phyloP scores from a whole-genome alignment of 2,888 invertebrate species.

The Eupithecia subfuscata region DNA sequence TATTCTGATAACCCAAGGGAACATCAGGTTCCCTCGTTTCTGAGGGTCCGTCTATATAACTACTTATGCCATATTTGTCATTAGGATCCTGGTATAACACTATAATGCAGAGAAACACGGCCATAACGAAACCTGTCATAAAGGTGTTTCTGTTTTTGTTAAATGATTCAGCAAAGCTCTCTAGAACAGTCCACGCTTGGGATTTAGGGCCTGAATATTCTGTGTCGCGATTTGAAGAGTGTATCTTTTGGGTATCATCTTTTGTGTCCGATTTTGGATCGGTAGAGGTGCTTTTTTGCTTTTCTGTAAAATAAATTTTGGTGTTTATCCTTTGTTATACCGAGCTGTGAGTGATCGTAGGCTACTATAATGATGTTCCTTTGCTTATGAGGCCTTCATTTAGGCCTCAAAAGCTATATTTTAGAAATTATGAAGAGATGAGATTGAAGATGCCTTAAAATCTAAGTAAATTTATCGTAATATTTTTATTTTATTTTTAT shows the following conservation, averaged over 20 bases:
- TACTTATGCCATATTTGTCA: slow-evolving; percentile 49
- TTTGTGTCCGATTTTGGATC: slow-evolving; percentile 42
- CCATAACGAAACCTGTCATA: slow-evolving; percentile 59
- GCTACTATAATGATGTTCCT: not conserved
- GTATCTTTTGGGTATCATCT: slow-evolving; percentile 61
- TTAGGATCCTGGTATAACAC: slow-evolving; percentile 50
- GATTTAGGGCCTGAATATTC: slow-evolving; percentile 54
- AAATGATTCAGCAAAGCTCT: slow-evolving; percentile 63
- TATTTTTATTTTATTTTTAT: not conserved
- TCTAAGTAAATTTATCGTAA: not conserved
- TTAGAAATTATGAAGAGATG: not conserved
- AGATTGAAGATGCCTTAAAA: not conserved
- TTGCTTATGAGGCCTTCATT: not conserved
- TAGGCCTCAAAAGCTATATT: not conserved
- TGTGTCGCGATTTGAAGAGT: slow-evolving; percentile 68
- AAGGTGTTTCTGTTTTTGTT: slow-evolving; percentile 60
- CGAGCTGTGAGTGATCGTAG: not conserved
- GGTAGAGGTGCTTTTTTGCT: slow-evolving; percentile 57
- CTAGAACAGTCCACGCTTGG: slow-evolving; percentile 65
- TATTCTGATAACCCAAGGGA: slow-evolving; percentile 65
- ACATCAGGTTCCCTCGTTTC: slow-evolving; percentile 52
- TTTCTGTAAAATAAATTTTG: slow-evolving; percentile 75
- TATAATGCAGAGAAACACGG: slow-evolving; percentile 47
- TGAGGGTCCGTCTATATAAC: slow-evolving; percentile 47
- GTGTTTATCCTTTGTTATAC: slow-evolving; percentile 26